phyloP scores from a whole-genome alignment of 2,888 invertebrate species.

The Meiosimyza decipiens region DNA sequence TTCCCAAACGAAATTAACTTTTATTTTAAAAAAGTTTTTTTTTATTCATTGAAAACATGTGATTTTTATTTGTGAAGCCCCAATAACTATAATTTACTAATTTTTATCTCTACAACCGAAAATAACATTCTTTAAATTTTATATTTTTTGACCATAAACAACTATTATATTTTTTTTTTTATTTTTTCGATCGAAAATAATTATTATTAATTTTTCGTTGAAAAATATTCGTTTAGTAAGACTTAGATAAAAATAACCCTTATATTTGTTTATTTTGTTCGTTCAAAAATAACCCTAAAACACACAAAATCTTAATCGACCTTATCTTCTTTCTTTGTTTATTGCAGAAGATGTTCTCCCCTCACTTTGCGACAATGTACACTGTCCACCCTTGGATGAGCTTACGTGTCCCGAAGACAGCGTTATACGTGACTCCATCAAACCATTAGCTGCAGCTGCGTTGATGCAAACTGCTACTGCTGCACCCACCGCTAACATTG shows the following conservation, averaged over 20 bases:
- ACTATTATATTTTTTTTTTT: no score
- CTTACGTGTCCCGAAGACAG: constrained; percentile 62
- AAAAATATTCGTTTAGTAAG: not conserved
- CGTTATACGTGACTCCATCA: constrained; percentile 54
- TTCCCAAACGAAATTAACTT: no score
- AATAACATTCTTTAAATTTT: no score
- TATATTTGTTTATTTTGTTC: not conserved
- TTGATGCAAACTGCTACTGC: constrained; percentile 41
- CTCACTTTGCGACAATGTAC: constrained; percentile 56
- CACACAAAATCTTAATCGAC: not conserved
- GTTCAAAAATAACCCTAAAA: not conserved
- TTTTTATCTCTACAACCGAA: no score
- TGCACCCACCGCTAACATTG: constrained; percentile 32
- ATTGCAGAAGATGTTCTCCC: constrained; percentile 54
- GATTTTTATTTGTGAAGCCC: no score
- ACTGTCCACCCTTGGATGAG: constrained; percentile 59
- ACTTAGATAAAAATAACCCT: not conserved
- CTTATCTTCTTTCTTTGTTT: constrained; percentile 16
- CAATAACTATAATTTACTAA: no score
- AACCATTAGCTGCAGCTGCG: constrained; percentile 47
- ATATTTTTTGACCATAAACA: no score
- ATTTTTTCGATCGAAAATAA: not conserved
- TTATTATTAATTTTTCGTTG: not conserved
- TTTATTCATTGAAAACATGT: no score
- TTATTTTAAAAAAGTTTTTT: no score